Conservation (phyloP, 2,888 invertebrate species). For the Cephus nigrinus region DNA sequence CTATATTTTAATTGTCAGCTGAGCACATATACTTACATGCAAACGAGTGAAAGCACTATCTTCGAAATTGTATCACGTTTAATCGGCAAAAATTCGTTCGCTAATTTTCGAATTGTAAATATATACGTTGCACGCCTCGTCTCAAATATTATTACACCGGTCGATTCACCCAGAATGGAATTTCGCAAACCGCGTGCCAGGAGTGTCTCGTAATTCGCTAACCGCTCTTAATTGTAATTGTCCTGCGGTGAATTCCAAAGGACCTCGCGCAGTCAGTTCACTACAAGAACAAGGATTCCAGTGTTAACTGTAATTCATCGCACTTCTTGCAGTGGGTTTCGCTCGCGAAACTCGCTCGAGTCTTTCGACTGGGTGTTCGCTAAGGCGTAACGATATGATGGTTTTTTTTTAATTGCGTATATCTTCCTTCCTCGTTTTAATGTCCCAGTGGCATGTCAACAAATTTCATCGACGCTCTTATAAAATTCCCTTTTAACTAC, state of each 20-base stretch:
- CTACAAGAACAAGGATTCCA: constrained; percentile 62
- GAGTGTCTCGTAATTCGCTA: constrained; percentile 61
- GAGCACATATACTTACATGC: no score
- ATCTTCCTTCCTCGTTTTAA: constrained; percentile 46
- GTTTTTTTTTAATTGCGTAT: constrained; percentile 1
- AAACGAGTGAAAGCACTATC: background rate
- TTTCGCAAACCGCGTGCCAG: constrained; percentile 40
- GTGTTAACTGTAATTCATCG: constrained; percentile 62
- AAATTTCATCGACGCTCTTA: constrained; percentile 55
- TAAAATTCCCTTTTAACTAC: constrained; percentile 30
- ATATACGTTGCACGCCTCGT: background rate
- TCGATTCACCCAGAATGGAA: constrained; percentile 30
- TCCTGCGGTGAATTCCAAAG: constrained; percentile 60
- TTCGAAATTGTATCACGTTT: background rate
- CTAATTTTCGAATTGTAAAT: background rate
- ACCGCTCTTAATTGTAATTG: constrained; percentile 66
- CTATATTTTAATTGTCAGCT: no score
- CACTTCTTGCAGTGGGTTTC: constrained; percentile 38
- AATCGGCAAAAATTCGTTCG: background rate
- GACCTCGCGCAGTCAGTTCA: constrained; percentile 32
- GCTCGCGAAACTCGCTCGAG: constrained; percentile 22
- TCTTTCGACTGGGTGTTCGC: constrained; percentile 9
- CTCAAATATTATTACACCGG: background rate
- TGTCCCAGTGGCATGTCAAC: constrained; percentile 42
- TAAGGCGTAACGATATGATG: constrained; percentile 13